phyloP scores from a whole-genome alignment of 2,113 vertebrate genomes.

The Ranitomeya imitator region DNA sequence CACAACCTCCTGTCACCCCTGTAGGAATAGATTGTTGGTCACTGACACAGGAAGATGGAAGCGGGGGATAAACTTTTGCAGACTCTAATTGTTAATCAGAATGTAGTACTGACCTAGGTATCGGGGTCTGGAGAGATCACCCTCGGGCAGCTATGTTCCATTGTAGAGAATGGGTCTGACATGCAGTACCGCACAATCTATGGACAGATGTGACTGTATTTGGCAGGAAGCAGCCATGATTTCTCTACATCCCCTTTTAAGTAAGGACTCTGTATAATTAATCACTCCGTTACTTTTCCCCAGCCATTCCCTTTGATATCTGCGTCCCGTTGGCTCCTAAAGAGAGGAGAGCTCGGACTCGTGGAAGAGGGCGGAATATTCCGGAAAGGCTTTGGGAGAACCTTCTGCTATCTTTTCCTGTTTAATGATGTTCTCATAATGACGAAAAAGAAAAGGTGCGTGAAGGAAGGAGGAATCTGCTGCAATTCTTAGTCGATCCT shows the following conservation, averaged over 20 bases:
- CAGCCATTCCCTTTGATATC: slow-evolving; percentile 88
- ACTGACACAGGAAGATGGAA: too few relatives aligned
- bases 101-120: too few relatives aligned
- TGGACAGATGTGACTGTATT: too few relatives aligned
- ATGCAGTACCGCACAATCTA: too few relatives aligned
- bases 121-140: too few relatives aligned
- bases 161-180: too few relatives aligned
- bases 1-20: too few relatives aligned
- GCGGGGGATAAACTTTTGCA: too few relatives aligned
- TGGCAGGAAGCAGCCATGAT: too few relatives aligned
- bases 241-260: not conserved
- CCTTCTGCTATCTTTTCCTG: slow-evolving; percentile 84
- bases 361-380: slow-evolving; percentile 84
- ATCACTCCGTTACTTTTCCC: not conserved
- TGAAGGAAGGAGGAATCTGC: not conserved
- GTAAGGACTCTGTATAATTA: not conserved
- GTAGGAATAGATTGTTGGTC: too few relatives aligned
- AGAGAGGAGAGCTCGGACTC: slow-evolving; percentile 81
- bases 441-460: slow-evolving; percentile 92
- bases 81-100: too few relatives aligned
- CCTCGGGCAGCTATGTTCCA: too few relatives aligned
- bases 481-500: not conserved
- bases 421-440: slow-evolving; percentile 92
- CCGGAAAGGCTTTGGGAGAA: slow-evolving; percentile 80
- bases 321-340: slow-evolving; percentile 87